phyloP scores from a whole-genome alignment of 1,140 invertebrate genomes.

The Tyrophagus putrescentiae region DNA sequence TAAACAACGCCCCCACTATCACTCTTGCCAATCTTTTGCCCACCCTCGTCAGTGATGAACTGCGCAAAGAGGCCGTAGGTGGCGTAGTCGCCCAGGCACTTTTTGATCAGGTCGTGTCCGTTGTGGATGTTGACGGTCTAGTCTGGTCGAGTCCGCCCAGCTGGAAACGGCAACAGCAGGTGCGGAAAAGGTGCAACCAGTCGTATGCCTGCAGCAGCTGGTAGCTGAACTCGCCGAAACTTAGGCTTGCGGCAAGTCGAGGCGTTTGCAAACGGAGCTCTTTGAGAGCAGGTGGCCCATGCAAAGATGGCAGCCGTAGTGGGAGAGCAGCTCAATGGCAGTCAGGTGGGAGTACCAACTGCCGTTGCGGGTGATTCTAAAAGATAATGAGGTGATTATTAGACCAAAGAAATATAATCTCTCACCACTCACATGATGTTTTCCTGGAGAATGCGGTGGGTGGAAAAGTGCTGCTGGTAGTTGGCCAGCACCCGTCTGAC shows the following conservation, averaged over 20 bases:
- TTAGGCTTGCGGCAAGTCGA: slow-evolving; percentile 61
- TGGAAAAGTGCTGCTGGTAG: slow-evolving; percentile 62
- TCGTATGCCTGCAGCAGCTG: slow-evolving; percentile 94
- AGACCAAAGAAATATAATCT: slow-evolving; percentile 19
- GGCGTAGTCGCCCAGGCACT: slow-evolving; percentile 45
- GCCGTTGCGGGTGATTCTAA: slow-evolving; percentile 69
- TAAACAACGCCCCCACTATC: slow-evolving; percentile 63
- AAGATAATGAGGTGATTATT: slow-evolving; percentile 20
- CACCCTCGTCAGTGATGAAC: slow-evolving; percentile 68
- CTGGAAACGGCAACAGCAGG: slow-evolving; percentile 72
- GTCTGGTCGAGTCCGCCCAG: no score
- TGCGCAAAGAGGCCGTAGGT: slow-evolving; percentile 61
- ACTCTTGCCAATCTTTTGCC: slow-evolving; percentile 90
- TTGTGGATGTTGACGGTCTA: slow-evolving; percentile 87
- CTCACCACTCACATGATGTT: slow-evolving; percentile 7
- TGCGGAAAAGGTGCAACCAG: slow-evolving; percentile 69
- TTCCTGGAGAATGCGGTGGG: not conserved
- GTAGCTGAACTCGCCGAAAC: slow-evolving; percentile 88
- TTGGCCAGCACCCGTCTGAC: slow-evolving; percentile 65
- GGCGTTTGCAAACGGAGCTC: slow-evolving; percentile 49
- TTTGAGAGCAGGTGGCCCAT: slow-evolving; percentile 47
- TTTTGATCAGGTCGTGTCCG: slow-evolving; percentile 73
- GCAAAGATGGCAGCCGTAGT: slow-evolving; percentile 64
- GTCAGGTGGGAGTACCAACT: slow-evolving; percentile 66
- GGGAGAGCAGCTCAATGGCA: slow-evolving; percentile 63